Evolutionary conservation across 92 coral and sea anemone species (phyloP), one percentile per base, ranked within the genome.

Genomic region (Heliopora coerulea): DNA sequence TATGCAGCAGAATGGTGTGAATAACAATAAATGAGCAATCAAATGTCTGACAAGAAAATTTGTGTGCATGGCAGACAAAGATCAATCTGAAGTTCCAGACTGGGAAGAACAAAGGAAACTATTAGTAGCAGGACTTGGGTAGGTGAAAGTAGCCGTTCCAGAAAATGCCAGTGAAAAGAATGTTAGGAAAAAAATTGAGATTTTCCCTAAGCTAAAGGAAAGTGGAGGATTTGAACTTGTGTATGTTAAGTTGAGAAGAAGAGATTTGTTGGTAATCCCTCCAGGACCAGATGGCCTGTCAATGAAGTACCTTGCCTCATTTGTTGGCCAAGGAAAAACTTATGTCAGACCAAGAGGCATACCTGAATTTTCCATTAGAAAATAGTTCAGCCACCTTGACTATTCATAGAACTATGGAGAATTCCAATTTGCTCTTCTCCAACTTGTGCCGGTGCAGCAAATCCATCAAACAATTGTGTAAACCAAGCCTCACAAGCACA

Each of bases 241-340:
- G 85, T 80, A 85, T 24, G 82, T 72, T 30, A 85, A 85, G 54
- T 37, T 82, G 3, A 49, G 82, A 60, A 73, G 81, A 54, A 50
- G 72, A 56, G 74, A 84, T 42, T 78, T 85, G 62, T 54, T 62
- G 46, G 35, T 85, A 26, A 75, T 85, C 62, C 85, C 85, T 37
- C 85, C 76, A 37, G 85, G 85, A 40, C 88, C 88, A 65, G 70
- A 84, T 44, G 84, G 88, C 40, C 49, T 79, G 59, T 79, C 84
- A 57, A 79, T 84, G 84, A 79, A 84, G 54, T 84, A 84, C 68
- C 20, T 79, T 23, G 84, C 84, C 42, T 72, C 81, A 37, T 78
- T 79, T 65, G 67, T 79, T 49, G 84, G 81, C 54, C 88, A 84
- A 64, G 88, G 88, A 31, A 84, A 65, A 74, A 54, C 79, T 54